Conservation (phyloP, 1,140 invertebrate species). For the Aphaenogaster floridana region DNA sequence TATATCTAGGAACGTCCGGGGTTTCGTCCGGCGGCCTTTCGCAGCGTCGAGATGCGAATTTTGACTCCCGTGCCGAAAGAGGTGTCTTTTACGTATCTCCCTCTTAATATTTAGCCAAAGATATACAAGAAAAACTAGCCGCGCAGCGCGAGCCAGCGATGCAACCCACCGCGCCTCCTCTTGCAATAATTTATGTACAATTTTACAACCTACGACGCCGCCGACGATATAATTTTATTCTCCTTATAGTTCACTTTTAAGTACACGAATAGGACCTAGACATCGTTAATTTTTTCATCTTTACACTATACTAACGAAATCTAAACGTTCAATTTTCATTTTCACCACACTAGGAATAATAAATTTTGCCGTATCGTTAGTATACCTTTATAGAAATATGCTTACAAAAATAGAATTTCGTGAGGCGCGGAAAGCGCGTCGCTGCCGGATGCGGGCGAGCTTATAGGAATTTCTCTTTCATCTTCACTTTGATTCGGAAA, state of each 20-base stretch:
- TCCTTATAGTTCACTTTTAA: conserved; percentile 81
- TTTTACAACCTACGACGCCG: conserved; percentile 87
- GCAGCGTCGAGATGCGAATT: conserved; percentile 68
- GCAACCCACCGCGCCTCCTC: conserved; percentile 85
- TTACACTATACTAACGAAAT: conserved; percentile 88
- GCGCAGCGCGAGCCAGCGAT: conserved; percentile 79
- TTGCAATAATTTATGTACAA: conserved; percentile 87
- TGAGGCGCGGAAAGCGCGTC: conserved; percentile 84
- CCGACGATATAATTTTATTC: conserved; percentile 87
- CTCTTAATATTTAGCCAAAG: conserved; percentile 73
- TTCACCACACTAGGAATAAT: conserved; percentile 87
- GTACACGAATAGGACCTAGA: conserved; percentile 87
- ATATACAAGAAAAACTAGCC: conserved; percentile 77
- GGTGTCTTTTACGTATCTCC: conserved; percentile 43
- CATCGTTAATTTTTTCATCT: conserved; percentile 86
- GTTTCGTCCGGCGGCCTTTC: conserved; percentile 61
- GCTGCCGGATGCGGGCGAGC: conserved; percentile 83
- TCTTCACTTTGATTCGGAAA: conserved; percentile 68
- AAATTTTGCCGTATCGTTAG: conserved; percentile 87
- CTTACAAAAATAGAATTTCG: conserved; percentile 88
- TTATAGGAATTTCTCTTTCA: conserved; percentile 80
- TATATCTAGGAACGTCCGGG: conserved; percentile 74
- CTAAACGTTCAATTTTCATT: conserved; percentile 87
- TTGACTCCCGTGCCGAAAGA: conserved; percentile 72
- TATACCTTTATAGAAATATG: conserved; percentile 88